Evolutionary conservation across 2,888 invertebrate genomes (phyloP).

Genomic region (Philonicus albiceps): DNA sequence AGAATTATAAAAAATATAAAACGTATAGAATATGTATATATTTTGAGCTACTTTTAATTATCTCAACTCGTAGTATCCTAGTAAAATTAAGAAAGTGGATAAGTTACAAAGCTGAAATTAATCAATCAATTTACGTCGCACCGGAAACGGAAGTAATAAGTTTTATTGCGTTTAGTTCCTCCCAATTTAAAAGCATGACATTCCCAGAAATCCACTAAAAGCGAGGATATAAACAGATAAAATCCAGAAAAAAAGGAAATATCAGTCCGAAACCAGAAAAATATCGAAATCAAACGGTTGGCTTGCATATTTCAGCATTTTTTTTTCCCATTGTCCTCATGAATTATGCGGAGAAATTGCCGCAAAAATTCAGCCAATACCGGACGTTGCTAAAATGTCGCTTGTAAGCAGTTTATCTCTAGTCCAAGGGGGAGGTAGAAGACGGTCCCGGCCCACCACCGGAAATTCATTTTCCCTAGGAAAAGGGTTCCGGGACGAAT

Average conservation of each 20-base stretch:
- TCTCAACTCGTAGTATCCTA: too few species aligned
- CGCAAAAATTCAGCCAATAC: neutral
- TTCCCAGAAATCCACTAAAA: neutral
- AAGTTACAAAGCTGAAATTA: neutral
- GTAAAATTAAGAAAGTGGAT: neutral
- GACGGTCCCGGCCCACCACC: neutral
- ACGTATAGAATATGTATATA: too few species aligned
- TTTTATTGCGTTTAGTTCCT: constrained; percentile 29
- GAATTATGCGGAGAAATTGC: neutral
- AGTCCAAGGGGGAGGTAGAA: neutral
- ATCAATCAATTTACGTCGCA: neutral
- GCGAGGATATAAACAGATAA: neutral
- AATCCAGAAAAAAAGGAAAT: constrained; percentile 5
- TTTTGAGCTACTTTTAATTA: too few species aligned
- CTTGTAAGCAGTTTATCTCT: constrained; percentile 21
- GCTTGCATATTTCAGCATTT: neutral
- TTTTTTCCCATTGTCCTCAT: neutral
- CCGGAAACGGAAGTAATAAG: constrained; percentile 17
- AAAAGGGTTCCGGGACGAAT: neutral
- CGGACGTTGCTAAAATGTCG: constrained; percentile 24
- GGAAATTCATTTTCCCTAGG: neutral
- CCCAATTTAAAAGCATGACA: neutral
- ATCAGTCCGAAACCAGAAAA: neutral
- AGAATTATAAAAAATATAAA: too few species aligned
- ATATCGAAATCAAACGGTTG: neutral